These are phyloP conservation scores for Papilio dardanus DNA, from an alignment of 1,140 invertebrate species.

Conservation along the genomic window DNA sequence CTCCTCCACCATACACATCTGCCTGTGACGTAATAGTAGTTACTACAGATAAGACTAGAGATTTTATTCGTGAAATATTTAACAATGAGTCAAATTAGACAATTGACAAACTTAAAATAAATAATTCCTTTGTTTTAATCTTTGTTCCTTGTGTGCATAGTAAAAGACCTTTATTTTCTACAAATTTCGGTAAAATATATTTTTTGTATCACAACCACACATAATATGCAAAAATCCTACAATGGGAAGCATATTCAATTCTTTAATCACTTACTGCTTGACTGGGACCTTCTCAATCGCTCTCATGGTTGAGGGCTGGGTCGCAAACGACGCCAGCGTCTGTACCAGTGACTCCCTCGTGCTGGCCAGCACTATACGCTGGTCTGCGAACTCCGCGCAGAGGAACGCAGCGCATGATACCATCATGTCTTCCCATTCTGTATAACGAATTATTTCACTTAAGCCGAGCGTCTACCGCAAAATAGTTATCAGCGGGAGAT, in stretches of 20 bases:
- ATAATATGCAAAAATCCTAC: no score
- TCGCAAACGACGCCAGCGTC: slow-evolving; percentile 85
- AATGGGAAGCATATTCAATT: neutral
- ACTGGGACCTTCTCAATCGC: slow-evolving; percentile 73
- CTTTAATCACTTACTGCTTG: slow-evolving; percentile 65
- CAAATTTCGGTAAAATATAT: neutral
- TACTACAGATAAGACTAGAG: no score
- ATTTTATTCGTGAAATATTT: no score
- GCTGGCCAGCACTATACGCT: slow-evolving; percentile 89
- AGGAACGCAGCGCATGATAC: slow-evolving; percentile 88
- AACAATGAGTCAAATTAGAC: neutral
- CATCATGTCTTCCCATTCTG: slow-evolving; percentile 82
- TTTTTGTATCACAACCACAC: no score
- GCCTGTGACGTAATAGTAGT: slow-evolving; percentile 62
- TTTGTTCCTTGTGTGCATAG: neutral
- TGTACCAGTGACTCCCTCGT: slow-evolving; percentile 90
- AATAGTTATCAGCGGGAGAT: no score
- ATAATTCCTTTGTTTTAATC: neutral
- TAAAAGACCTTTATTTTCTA: neutral
- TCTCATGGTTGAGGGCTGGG: slow-evolving; percentile 72
- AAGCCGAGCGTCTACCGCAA: no score
- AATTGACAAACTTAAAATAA: neutral
- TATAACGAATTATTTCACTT: neutral
- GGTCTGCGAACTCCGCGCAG: slow-evolving; percentile 89
- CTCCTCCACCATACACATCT: slow-evolving; percentile 85